Percentiles rank a stretch among this genome's conserved stretches.
phyloP scores from a whole-genome alignment of 2,797 vertebrate species.

The Esox lucius region DNA sequence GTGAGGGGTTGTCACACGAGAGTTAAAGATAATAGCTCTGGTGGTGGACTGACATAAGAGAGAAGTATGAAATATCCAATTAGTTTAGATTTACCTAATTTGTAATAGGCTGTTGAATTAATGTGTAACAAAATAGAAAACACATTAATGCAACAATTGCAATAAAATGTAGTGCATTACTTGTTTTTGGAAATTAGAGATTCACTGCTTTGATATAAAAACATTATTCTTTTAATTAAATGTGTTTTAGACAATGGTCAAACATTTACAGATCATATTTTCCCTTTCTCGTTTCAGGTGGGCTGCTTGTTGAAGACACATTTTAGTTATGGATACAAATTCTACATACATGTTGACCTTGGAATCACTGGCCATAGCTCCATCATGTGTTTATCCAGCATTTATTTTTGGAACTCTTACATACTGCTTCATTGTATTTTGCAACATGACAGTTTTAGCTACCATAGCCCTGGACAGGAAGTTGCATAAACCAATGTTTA shows the following conservation, averaged over 20 bases:
- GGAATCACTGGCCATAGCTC: slow-evolving; percentile 40
- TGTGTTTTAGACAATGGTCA: not conserved
- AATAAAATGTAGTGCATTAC: not conserved
- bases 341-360: slow-evolving; percentile 38
- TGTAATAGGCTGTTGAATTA: no score
- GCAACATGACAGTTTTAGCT: slow-evolving; percentile 55
- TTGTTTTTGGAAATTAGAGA: not conserved
- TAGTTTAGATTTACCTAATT: no score
- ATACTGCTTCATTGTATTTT: slow-evolving; percentile 20
- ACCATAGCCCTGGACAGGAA: slow-evolving; percentile 54
- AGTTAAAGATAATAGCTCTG: no score
- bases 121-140: no score
- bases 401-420: slow-evolving; percentile 56
- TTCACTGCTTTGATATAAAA: not conserved
- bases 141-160: no score
- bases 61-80: no score
- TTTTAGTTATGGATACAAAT: slow-evolving; percentile 41
- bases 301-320: not conserved
- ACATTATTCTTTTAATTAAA: not conserved
- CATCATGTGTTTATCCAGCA: slow-evolving; percentile 45
- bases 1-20: no score
- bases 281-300: not conserved
- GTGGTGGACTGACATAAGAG: no score
- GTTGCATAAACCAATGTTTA: slow-evolving; percentile 72
- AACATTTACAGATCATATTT: not conserved